Base-by-base conservation (phyloP, 2,888 invertebrate species). In the Leptopterna dolabrata region DNA sequence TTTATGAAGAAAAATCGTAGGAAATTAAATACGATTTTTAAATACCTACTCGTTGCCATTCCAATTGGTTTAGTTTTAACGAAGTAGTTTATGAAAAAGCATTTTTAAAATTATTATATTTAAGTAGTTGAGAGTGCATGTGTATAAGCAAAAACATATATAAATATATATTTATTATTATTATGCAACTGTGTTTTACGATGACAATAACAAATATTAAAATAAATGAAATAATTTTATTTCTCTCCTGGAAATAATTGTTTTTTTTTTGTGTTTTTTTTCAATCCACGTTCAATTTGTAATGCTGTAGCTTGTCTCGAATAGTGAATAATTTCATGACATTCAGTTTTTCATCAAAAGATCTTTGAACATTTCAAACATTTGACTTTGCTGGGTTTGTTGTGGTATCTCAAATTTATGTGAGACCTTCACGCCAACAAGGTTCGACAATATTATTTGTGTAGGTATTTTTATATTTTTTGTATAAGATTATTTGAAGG, bases 1-100 rank as follows among this genome's bases (percentile, higher is more conserved):
- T 83, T 73, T 87, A 76, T 84, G 29, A 84, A 87, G 43, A 83
- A 70, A 86, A 82, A 84, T 70, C 63, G 86, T 82, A 80, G 70
- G 80, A 85, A 78, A 73, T 73, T 81, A 87, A 78, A 24, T 87
- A 45, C 78, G 24, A 24, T 78, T 78, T 78, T 78, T 78, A 55
- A 81, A 89, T 88, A 88, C n/a, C n/a, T n/a, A n/a, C 88, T 89
- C 89, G 85, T 88, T 87, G 87, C 88, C 88, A 89, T 89, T 88
- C 88, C 88, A 89, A 71, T 83, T 88, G 83, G 83, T 83, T 83
- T 78, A 45, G 45, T 41, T 83, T 83, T 83, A 73, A 73, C 81
- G 30, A 70, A 19, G 83, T 83, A 83, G 70, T 63, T 83, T 85
- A 55, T 19, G 43, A 81, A 82, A 45, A 81, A 87, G 63, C 81